A percentile compares a stretch with the other conserved stretches of the same genome.
Evolutionary conservation across 2,797 vertebrate species (phyloP).

Genomic region (Argentina silus): DNA sequence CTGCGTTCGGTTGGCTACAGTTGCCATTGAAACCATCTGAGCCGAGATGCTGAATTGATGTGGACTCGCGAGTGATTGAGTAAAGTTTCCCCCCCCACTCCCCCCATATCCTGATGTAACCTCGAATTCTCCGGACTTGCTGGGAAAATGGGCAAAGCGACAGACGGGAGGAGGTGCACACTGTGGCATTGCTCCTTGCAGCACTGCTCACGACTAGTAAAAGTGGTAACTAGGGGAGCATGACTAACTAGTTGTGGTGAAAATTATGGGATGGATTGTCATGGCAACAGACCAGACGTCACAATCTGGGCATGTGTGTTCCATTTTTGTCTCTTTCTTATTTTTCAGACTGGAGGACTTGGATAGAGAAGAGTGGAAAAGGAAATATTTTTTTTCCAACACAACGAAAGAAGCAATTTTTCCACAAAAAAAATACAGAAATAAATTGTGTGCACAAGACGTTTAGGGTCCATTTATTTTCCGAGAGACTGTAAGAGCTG

Average conservation of each 20-base stretch:
- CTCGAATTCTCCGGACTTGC: slow-evolving; percentile 49
- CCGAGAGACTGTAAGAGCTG: slow-evolving; percentile 72
- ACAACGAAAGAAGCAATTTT: slow-evolving; percentile 75
- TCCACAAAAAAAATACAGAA: slow-evolving; percentile 38
- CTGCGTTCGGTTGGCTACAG: too few relatives aligned
- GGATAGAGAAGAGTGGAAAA: slow-evolving; percentile 77
- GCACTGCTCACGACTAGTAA: slow-evolving; percentile 66
- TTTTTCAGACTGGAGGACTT: slow-evolving; percentile 86
- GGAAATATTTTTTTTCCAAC: slow-evolving; percentile 48
- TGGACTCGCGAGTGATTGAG: slow-evolving; percentile 18
- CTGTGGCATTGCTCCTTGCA: slow-evolving; percentile 35
- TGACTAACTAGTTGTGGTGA: slow-evolving; percentile 84
- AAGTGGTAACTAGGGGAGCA: slow-evolving; percentile 74
- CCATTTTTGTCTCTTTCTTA: slow-evolving; percentile 86
- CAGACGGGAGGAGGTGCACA: slow-evolving; percentile 37
- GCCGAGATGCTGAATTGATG: slow-evolving; percentile 14
- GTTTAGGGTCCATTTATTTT: slow-evolving; percentile 63
- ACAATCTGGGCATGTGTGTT: slow-evolving; percentile 95
- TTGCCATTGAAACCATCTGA: not conserved
- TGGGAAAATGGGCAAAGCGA: slow-evolving; percentile 53
- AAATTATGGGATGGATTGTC: slow-evolving; percentile 96
- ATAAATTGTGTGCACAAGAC: slow-evolving; percentile 57
- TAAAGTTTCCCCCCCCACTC: slow-evolving; percentile 59
- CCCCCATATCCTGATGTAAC: slow-evolving; percentile 47
- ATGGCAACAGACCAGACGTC: slow-evolving; percentile 98